phyloP scores from a whole-genome alignment of 2,797 vertebrate genomes.

The Monodelphis domestica region DNA sequence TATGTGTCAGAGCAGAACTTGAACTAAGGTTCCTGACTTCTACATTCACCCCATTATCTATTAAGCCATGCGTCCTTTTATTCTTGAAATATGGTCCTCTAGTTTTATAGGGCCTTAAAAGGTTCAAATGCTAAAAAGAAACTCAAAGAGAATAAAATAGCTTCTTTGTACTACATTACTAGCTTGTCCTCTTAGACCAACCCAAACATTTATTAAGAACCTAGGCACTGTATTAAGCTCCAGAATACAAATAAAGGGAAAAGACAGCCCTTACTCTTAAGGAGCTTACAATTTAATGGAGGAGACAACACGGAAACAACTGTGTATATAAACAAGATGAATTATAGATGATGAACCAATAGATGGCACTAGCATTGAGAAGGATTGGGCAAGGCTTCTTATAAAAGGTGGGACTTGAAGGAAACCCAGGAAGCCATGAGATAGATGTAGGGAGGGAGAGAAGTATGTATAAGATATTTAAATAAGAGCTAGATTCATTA shows the following conservation, averaged over 20 bases:
- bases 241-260: background rate
- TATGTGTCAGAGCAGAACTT: background rate
- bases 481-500: slow-evolving; percentile 60
- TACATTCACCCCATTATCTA: background rate
- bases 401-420: background rate
- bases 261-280: background rate
- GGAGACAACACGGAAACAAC: background rate
- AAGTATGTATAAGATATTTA: background rate
- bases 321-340: background rate
- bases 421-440: background rate
- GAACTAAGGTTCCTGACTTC: background rate
- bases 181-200: background rate
- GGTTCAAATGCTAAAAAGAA: background rate
- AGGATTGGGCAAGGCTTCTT: background rate
- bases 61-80: background rate
- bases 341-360: background rate
- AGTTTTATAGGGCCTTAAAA: background rate
- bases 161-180: background rate
- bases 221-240: background rate
- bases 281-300: background rate
- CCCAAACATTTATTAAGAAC: background rate
- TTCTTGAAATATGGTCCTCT: background rate
- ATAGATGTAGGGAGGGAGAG: background rate
- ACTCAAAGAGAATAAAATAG: background rate
- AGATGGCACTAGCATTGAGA: no score